Evolutionary conservation across 2,113 vertebrate genomes (phyloP), one percentile per base, ranked within the genome.

Genomic region (Pseudorasbora parva): DNA sequence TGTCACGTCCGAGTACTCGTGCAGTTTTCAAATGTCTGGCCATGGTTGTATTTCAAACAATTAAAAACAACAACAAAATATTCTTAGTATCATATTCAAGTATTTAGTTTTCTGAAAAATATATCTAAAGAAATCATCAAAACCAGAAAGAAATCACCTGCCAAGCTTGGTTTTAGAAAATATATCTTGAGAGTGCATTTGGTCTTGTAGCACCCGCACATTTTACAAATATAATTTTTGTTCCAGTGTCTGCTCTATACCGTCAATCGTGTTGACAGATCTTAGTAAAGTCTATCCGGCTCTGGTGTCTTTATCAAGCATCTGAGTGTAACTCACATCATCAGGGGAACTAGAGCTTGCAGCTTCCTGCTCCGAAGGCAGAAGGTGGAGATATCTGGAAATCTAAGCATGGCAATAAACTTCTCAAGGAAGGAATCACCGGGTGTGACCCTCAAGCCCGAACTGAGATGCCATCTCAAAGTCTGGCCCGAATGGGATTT

Each of bases 381-480:
- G 78, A 78, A 79, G 59, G 41, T 66, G 43, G 25, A 66, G 41
- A 47, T 64, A 66, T 66, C 5, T 47, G 59, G 77, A 49, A 49
- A 79, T 79, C 59, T 79, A 33, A 33, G 43, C 41, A 66, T 47
- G 25, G 43, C 43, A 49, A 79, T 66, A 79, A 79, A 79, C 25
- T 66, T 60, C 21, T 57, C 74, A 57, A 51, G 74, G 51, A 33
- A 78, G 56, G 76, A 78, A 78, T 45, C 57, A 78, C 15, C 15
- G 7, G 57, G 33, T 27, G 76, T 78, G 76, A 78, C 76, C 57
- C 57, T 30, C 23, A 9, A 27, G 77, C 25, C 7, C 3, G 17
- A 23, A 27, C 77, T 79, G 41, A 66, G 77, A 79, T 79, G 77
- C 43, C 77, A 66, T 79, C 43, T 47, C 23, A 74, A 3, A 64